Evolutionary conservation across 2,888 invertebrate species (phyloP).

Genomic region (Drosophila incognita): DNA sequence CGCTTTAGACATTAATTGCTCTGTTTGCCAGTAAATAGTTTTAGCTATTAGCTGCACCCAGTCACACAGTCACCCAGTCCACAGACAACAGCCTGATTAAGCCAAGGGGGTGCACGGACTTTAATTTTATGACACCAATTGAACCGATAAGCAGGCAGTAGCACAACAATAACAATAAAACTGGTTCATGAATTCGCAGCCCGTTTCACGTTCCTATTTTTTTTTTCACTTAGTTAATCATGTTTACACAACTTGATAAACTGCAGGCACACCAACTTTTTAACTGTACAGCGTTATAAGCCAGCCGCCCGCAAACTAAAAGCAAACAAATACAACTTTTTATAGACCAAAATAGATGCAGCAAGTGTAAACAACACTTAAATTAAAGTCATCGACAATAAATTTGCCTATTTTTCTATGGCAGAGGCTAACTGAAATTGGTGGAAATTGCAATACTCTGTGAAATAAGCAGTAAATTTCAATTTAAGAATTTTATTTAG

Average conservation of each 20-base stretch:
- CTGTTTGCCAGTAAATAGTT: slow-evolving; percentile 27
- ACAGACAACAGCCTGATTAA: slow-evolving; percentile 8
- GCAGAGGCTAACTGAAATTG: slow-evolving; percentile 34
- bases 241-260: slow-evolving; percentile 9
- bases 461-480: background rate
- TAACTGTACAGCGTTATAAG: slow-evolving; percentile 10
- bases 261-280: slow-evolving; percentile 15
- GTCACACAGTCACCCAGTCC: slow-evolving; percentile 16
- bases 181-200: slow-evolving; percentile 42
- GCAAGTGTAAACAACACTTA: slow-evolving; percentile 40
- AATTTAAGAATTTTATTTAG: background rate
- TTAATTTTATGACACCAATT: slow-evolving; percentile 49
- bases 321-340: slow-evolving; percentile 24
- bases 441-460: slow-evolving; percentile 37
- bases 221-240: slow-evolving; percentile 6
- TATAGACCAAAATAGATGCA: slow-evolving; percentile 39
- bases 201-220: slow-evolving; percentile 45
- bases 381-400: slow-evolving; percentile 23
- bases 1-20: slow-evolving; percentile 21
- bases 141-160: slow-evolving; percentile 46
- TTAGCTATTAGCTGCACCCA: slow-evolving; percentile 14
- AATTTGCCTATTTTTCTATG: slow-evolving; percentile 12
- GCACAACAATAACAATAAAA: slow-evolving; percentile 26
- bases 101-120: background rate
- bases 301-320: slow-evolving; percentile 6